Base-by-base conservation (phyloP, 2,888 invertebrate genomes). In the Nyleta sp. region DNA sequence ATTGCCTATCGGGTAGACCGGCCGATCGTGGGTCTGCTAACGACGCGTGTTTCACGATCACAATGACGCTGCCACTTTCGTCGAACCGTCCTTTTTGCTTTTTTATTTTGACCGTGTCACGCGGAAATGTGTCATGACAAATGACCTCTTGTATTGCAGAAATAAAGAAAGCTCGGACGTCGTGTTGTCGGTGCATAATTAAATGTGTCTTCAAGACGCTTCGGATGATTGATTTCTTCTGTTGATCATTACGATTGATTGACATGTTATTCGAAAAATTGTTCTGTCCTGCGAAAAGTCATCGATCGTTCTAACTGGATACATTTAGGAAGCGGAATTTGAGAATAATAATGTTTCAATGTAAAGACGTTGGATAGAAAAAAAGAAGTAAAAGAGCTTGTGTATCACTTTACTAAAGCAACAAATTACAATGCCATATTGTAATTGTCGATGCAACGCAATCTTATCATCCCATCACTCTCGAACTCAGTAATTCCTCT, bases 1-100 rank as follows among this genome's bases (percentile, higher is more conserved):
- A 65, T 71, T 65, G 55, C 33, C 46, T 67, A 67, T 60, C 67
- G 31, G 65, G 55, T 55, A 55, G 50, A n/a, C 22, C 18, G 42
- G 28, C 11, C 53, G 40, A 57, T 67, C 59, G 53, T 17, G 13
- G 1, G 35, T 35, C 35, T 35, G 11, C 8, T 5, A 35, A 35
- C 35, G 13, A 35, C n/a, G 13, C 35, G 13, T 35, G n/a, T 33
- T 42, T 57, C 24, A 44, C 62, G 46, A 53, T 59, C 64, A 60
- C 60, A 55, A 79, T 84, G 81, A 84, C 79, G 55, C 8, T 44
- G 82, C 80, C 50, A 60, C 74, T 83, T 82, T 74, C 59, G 62
- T 78, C 1, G 17, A 20, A 33, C 40, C 42, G 18, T 33, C 31
- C 28, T 60, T 70, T 68, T 48, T 57, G 17, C 17, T 11, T 20